Conservation (phyloP, 2,797 vertebrate genomes). For the Tinamus major region DNA sequence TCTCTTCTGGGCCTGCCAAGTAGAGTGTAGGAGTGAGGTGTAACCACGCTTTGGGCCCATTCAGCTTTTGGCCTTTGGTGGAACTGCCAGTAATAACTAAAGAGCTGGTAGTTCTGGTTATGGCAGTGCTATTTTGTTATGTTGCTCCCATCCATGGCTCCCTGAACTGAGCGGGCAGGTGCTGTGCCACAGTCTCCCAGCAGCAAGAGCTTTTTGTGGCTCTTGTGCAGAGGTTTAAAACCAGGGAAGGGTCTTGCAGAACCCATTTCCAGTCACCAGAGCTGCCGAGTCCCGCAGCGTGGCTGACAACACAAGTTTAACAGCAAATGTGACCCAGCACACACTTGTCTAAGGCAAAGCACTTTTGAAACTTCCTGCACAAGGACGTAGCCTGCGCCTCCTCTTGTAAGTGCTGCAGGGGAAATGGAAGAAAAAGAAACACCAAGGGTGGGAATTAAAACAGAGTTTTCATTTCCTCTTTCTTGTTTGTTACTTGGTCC, state of each 20-base stretch:
- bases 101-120: neutral
- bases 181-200: neutral
- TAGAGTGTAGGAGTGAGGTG: neutral
- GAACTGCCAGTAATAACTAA: neutral
- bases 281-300: neutral
- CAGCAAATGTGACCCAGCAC: neutral
- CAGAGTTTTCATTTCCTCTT: slow-evolving; percentile 68
- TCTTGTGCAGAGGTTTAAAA: neutral
- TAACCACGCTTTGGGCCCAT: neutral
- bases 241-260: neutral
- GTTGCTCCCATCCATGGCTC: neutral
- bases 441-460: slow-evolving; percentile 60
- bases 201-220: neutral
- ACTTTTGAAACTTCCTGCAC: neutral
- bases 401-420: neutral
- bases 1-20: neutral
- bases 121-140: neutral
- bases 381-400: neutral
- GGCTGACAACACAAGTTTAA: neutral
- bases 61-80: neutral
- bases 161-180: neutral
- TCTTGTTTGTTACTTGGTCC: slow-evolving; percentile 59
- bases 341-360: neutral
- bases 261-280: neutral
- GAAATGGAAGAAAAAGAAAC: slow-evolving; percentile 57